Evolutionary conservation across 2,888 invertebrate genomes (phyloP).

Genomic region (Diaprepes abbreviatus): DNA sequence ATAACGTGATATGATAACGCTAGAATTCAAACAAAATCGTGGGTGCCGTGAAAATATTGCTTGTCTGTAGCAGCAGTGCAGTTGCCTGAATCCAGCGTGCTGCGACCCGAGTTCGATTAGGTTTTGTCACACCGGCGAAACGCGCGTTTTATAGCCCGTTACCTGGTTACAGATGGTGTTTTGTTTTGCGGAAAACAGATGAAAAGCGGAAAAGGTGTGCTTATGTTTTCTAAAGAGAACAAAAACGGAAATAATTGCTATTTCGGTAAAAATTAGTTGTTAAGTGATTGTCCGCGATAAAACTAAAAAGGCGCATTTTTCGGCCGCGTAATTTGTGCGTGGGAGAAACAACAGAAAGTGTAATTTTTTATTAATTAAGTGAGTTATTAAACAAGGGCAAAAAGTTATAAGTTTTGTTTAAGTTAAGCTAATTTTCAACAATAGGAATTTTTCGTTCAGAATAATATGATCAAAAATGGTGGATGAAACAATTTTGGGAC

Average conservation of each 20-base stretch:
- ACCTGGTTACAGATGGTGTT: conserved; percentile 20
- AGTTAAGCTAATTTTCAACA: too few species aligned
- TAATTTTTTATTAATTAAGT: not conserved
- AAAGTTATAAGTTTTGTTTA: not conserved
- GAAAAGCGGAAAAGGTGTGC: conserved; percentile 17
- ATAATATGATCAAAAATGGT: conserved; percentile 36
- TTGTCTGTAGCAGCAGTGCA: conserved; percentile 15
- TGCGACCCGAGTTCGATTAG: conserved; percentile 29
- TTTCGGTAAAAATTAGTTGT: too few species aligned
- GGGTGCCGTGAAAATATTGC: conserved; percentile 31
- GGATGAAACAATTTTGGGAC: conserved; percentile 21
- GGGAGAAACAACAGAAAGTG: too few species aligned
- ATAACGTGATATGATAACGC: conserved; percentile 17
- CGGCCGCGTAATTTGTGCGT: too few species aligned
- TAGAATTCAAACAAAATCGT: conserved; percentile 36
- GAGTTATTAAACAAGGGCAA: not conserved
- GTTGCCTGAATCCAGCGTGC: not conserved
- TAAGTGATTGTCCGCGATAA: too few species aligned
- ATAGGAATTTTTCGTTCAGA: not conserved
- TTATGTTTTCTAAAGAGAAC: not conserved
- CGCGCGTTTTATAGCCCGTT: conserved; percentile 10
- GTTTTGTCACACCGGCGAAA: conserved; percentile 28
- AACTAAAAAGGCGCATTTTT: too few species aligned
- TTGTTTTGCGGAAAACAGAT: conserved; percentile 17
- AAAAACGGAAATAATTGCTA: not conserved